Percentiles rank a stretch among this genome's conserved stretches.
phyloP scores from a whole-genome alignment of 1,140 invertebrate genomes.

The Drosophila grimshawi region DNA sequence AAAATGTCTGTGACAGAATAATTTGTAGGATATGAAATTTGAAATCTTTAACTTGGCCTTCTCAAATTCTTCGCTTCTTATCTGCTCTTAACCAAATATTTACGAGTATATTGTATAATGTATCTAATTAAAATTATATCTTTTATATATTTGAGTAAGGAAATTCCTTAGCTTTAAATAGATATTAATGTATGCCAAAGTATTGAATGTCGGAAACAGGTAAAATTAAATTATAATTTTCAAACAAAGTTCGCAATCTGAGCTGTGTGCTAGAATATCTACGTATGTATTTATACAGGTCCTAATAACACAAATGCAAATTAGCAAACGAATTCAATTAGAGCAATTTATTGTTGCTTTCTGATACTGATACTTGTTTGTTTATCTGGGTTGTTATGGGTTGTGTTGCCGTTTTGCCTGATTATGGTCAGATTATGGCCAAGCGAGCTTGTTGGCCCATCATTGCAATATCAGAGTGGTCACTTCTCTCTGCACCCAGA shows the following conservation, averaged over 20 bases:
- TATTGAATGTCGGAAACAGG: neutral
- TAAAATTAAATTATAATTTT: neutral
- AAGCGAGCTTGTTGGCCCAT: neutral
- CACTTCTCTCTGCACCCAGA: slow-evolving; percentile 1
- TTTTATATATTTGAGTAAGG: no score
- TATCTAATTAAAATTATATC: no score
- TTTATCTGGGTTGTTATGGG: neutral
- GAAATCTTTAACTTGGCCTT: neutral
- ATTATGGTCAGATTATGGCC: slow-evolving; percentile 9
- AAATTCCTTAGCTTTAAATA: no score
- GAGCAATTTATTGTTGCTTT: neutral
- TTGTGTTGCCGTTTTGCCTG: neutral
- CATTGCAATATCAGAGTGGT: neutral
- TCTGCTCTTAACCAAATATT: no score
- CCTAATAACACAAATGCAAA: slow-evolving; percentile 19
- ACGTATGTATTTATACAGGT: no score
- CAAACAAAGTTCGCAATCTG: neutral
- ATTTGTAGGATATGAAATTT: neutral
- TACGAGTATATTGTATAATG: no score
- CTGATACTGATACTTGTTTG: neutral
- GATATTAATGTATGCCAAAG: no score
- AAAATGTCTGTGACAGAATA: neutral
- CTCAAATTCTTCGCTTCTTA: neutral
- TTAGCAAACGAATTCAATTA: slow-evolving; percentile 4
- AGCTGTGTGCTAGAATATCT: neutral